Percentiles rank a stretch among this genome's conserved stretches.
These are phyloP conservation scores for Scrobipalpa atriplicella DNA, from an alignment of 2,888 invertebrate genomes.

Conservation along the genomic window DNA sequence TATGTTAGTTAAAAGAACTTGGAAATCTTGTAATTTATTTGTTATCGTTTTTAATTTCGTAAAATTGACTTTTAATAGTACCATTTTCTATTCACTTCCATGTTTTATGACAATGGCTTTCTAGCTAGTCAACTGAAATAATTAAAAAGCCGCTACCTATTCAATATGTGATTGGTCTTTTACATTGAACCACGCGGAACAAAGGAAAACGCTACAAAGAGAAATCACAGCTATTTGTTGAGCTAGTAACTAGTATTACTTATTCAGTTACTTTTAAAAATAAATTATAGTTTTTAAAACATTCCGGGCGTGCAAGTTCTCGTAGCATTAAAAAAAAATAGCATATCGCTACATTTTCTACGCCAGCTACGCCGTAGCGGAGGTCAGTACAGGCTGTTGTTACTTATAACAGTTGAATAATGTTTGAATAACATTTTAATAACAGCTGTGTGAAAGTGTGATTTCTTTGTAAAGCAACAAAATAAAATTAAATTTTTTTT, in stretches of 20 bases:
- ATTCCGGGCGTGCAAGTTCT: not conserved
- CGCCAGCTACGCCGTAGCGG: not conserved
- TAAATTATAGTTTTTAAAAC: not conserved
- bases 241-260: not conserved
- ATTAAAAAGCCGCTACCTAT: not conserved
- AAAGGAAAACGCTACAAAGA: not conserved
- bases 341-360: not conserved
- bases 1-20: too few species aligned
- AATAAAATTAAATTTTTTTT: too few species aligned
- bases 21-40: too few species aligned
- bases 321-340: not conserved
- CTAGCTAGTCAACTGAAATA: not conserved
- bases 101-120: not conserved
- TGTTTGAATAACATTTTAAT: not conserved
- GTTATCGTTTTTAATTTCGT: too few species aligned
- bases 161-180: not conserved
- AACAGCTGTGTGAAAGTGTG: too few species aligned
- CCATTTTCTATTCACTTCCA: not conserved
- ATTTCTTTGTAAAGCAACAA: too few species aligned
- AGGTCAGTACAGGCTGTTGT: slow-evolving; percentile 1
- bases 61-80: too few species aligned
- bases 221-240: not conserved
- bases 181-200: not conserved
- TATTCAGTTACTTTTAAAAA: too few species aligned
- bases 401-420: not conserved